These are phyloP conservation scores for Eulithis prunata DNA, from an alignment of 2,888 invertebrate species.

Conservation along the genomic window DNA sequence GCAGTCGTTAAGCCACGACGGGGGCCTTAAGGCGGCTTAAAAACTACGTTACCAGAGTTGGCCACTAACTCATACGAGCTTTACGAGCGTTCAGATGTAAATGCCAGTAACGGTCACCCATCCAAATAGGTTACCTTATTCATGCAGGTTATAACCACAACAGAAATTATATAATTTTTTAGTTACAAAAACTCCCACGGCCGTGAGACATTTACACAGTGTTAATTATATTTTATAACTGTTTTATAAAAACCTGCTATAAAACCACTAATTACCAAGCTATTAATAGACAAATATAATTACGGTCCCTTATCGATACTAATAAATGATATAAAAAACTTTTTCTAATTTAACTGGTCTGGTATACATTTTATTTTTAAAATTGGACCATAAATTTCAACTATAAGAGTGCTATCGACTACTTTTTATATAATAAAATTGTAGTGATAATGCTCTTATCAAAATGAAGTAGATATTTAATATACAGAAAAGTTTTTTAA, in stretches of 20 bases:
- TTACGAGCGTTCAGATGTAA: too few relatives aligned
- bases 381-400: slow-evolving; percentile 57
- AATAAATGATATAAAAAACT: slow-evolving; percentile 49
- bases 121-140: not conserved
- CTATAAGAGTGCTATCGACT: slow-evolving; percentile 60
- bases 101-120: too few relatives aligned
- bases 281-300: slow-evolving; percentile 52
- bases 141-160: not conserved
- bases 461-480: not conserved
- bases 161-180: not conserved
- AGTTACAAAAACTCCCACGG: slow-evolving; percentile 30
- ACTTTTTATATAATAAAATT: slow-evolving; percentile 31
- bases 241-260: slow-evolving; percentile 35
- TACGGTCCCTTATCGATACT: slow-evolving; percentile 55
- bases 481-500: too few relatives aligned
- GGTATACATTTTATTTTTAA: slow-evolving; percentile 44
- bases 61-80: too few relatives aligned
- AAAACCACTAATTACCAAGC: slow-evolving; percentile 39
- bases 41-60: too few relatives aligned
- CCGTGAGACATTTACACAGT: slow-evolving; percentile 26
- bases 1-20: too few relatives aligned
- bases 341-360: slow-evolving; percentile 57
- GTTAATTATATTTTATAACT: slow-evolving; percentile 32
- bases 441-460: not conserved
- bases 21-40: too few relatives aligned